Evolutionary conservation across 2,888 invertebrate genomes (phyloP).

Genomic region (Noctua fimbriata): DNA sequence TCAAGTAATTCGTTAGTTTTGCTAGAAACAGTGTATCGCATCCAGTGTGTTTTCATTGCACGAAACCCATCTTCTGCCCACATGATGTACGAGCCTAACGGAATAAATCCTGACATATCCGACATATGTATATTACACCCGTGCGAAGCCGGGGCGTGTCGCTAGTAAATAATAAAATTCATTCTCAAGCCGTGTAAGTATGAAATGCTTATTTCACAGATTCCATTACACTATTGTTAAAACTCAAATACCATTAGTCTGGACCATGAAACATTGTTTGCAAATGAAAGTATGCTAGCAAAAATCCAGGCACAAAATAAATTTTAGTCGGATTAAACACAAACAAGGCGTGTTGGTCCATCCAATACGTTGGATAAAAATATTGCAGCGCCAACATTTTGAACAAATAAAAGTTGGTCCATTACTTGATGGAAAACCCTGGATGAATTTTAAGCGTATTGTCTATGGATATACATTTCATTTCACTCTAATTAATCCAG

Average conservation of each 20-base stretch:
- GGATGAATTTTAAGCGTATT: background rate
- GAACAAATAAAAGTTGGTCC: conserved; percentile 19
- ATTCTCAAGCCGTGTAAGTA: background rate
- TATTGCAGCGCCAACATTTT: conserved; percentile 19
- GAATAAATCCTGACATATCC: too few relatives aligned
- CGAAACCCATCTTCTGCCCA: too few relatives aligned
- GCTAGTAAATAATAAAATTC: background rate
- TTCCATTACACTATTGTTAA: background rate
- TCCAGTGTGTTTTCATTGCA: too few relatives aligned
- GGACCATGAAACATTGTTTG: conserved; percentile 14
- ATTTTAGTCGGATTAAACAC: conserved; percentile 55
- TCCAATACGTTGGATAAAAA: conserved; percentile 23
- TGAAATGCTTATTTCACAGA: background rate
- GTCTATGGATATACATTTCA: background rate
- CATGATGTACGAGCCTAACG: too few relatives aligned
- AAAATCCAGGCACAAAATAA: conserved; percentile 38
- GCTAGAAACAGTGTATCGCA: too few relatives aligned
- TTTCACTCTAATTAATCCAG: background rate
- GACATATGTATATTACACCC: too few relatives aligned
- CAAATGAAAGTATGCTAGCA: conserved; percentile 22
- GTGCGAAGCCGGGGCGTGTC: too few relatives aligned
- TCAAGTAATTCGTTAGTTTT: too few relatives aligned
- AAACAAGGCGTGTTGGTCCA: conserved; percentile 41
- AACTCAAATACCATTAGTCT: conserved; percentile 15
- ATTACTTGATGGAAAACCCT: conserved; percentile 39